Evolutionary conservation across 1,140 invertebrate genomes (phyloP).

Genomic region (Hypsibius dujardini): DNA sequence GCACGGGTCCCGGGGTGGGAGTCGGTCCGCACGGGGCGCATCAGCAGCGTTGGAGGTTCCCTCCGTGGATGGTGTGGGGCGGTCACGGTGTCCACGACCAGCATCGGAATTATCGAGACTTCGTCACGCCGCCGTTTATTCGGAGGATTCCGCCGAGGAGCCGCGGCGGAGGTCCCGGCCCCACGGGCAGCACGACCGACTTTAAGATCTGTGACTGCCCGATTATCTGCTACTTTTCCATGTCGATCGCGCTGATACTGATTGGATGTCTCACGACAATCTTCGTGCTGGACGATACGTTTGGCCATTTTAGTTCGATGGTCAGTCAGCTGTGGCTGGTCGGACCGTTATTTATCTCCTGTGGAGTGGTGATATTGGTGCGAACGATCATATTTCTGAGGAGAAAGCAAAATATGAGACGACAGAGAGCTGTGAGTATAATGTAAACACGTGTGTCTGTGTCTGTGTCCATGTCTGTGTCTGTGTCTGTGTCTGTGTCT

Average conservation of each 20-base stretch:
- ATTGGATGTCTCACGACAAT: not conserved
- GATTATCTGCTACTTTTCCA: conserved; percentile 11
- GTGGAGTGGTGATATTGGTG: not conserved
- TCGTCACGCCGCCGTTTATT: not conserved
- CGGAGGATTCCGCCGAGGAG: not conserved
- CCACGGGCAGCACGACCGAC: not conserved
- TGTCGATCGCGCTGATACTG: not conserved
- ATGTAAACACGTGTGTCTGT: too few relatives aligned
- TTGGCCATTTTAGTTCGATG: not conserved
- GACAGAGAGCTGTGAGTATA: not conserved
- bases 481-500: too few relatives aligned
- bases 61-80: not conserved
- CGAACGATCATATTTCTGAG: not conserved
- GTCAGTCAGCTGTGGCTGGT: conserved; percentile 10
- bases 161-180: too few relatives aligned
- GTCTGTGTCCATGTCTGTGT: too few relatives aligned
- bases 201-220: conserved; percentile 16
- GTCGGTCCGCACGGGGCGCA: not conserved
- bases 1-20: not conserved
- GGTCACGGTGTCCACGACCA: not conserved
- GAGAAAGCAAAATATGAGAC: not conserved
- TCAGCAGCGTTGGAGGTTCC: not conserved
- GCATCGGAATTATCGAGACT: not conserved
- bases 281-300: conserved; percentile 16
- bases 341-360: conserved; percentile 6